A percentile compares a stretch with the other conserved stretches of the same genome.
These are phyloP conservation scores for Diorhabda sublineata DNA, from an alignment of 1,140 invertebrate genomes.

Conservation along the genomic window DNA sequence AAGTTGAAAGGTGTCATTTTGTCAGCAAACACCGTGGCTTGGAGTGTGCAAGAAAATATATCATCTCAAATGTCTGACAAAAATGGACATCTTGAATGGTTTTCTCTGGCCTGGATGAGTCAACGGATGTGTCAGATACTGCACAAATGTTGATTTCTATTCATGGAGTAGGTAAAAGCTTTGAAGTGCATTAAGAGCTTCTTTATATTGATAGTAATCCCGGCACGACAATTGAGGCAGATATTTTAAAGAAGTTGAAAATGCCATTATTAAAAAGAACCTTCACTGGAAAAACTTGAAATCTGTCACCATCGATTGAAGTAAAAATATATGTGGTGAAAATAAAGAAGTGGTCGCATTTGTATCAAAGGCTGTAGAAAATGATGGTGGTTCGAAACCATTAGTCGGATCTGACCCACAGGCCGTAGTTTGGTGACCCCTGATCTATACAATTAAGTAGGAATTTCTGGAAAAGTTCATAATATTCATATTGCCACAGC, in stretches of 20 bases:
- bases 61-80: too few relatives aligned
- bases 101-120: too few relatives aligned
- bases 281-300: neutral
- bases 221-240: slow-evolving; percentile 29
- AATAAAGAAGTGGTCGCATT: neutral
- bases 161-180: slow-evolving; percentile 29
- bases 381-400: neutral
- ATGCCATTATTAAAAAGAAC: slow-evolving; percentile 14
- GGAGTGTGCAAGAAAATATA: too few relatives aligned
- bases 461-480: too few relatives aligned
- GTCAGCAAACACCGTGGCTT: too few relatives aligned
- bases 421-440: too few relatives aligned
- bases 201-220: slow-evolving; percentile 27
- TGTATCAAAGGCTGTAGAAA: too few relatives aligned
- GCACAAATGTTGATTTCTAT: slow-evolving; percentile 30
- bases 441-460: too few relatives aligned
- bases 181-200: slow-evolving; percentile 33
- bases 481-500: too few relatives aligned
- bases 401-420: neutral
- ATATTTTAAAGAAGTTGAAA: slow-evolving; percentile 34
- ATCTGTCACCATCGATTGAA: neutral
- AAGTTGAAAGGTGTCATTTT: too few relatives aligned
- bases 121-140: slow-evolving; percentile 30
- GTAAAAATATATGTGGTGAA: neutral
- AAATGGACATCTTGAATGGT: too few relatives aligned